Conservation (phyloP, 2,113 vertebrate genomes). For the Lathamus discolor region DNA sequence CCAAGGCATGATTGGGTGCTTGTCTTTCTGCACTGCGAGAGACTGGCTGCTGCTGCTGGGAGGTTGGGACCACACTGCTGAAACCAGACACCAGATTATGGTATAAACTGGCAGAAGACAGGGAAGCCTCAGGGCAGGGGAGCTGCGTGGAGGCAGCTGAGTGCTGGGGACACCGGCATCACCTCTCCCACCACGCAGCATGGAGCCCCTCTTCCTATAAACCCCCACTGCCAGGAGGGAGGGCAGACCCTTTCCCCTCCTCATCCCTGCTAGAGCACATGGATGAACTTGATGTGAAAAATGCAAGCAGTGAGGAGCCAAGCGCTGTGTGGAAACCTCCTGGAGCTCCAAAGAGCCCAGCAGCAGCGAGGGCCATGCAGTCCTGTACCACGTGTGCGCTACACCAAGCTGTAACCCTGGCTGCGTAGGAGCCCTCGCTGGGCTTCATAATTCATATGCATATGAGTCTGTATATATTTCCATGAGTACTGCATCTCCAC, state of each 20-base stretch:
- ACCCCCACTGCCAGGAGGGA: background rate
- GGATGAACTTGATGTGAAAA: background rate
- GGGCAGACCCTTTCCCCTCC: background rate
- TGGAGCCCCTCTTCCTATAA: background rate
- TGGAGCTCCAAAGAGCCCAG: background rate
- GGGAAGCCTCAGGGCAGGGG: background rate
- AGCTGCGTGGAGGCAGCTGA: background rate
- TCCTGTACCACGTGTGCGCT: fast-evolving
- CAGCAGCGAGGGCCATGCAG: fast-evolving
- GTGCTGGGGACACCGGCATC: background rate
- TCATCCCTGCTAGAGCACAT: background rate
- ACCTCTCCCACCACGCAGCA: background rate
- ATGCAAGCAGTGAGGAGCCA: background rate
- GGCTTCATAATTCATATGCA: background rate
- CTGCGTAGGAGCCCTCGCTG: background rate
- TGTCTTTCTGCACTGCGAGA: background rate
- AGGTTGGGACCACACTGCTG: background rate
- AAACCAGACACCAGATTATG: background rate
- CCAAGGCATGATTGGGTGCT: fast-evolving
- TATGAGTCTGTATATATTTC: background rate
- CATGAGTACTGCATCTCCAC: background rate
- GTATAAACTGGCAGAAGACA: background rate
- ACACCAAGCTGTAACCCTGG: background rate
- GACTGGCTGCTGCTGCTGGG: background rate
- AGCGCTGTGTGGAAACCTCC: background rate